Base-by-base conservation (phyloP, 2,888 invertebrate species). In the Tetragonula carbonaria region DNA sequence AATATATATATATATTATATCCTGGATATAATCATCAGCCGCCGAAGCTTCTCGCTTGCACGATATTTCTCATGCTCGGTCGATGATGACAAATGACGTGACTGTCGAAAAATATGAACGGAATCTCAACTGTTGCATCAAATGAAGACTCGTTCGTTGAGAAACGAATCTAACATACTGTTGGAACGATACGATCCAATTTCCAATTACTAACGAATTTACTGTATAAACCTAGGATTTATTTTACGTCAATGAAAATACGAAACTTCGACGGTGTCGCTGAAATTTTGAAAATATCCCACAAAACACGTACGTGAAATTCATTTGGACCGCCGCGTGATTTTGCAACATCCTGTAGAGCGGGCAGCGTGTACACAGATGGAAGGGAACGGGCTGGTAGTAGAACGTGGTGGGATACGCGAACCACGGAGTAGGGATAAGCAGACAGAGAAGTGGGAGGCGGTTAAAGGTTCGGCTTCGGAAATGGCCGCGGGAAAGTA, bases 401-500 rank as follows among this genome's bases (percentile, higher is more conserved):
- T 80, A 82, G 76, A 76, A 65, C 76, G n/a, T 57, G 80, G 74
- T 78, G 80, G 78, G 86, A 81, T 79, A 88, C 78, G 86, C 78
- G 71, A 81, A 78, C 81, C 81, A 70, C 50, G 53, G 73, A 71
- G 87, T 70, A 82, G 86, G 85, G 87, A 85, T 85, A 80, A 57
- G 78, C 23, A 53, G 74, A 73, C 59, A 74, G 79, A 45, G 50
- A 57, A 73, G 84, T 78, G 89, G 82, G 84, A 80, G 65, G 84
- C 53, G 85, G 79, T 76, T 77, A 57, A 70, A 73, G 84, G 87
- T 80, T 87, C 84, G 90, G 91, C 91, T 92, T 93, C 91, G 91
- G 93, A 94, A 94, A 94, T 94, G 94, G 94, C 94, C 92, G 93
- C 94, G 93, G 92, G 93, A 94, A 94, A 94, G 94, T 94, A 94